These are phyloP conservation scores for Atethmia centrago DNA, from an alignment of 2,888 invertebrate genomes.

Conservation along the genomic window DNA sequence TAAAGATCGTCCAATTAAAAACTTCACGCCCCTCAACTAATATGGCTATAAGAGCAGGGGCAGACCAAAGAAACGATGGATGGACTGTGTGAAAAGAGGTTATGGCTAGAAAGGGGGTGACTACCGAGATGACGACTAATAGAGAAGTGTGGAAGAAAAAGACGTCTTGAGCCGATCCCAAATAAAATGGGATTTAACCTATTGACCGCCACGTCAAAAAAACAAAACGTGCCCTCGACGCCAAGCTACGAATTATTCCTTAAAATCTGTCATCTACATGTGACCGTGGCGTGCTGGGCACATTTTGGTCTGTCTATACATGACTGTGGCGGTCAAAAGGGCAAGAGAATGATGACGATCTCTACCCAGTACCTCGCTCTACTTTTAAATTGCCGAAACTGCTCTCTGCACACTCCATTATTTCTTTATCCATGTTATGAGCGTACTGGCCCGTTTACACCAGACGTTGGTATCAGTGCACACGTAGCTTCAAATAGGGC, in stretches of 20 bases:
- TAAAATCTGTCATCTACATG: too few species aligned
- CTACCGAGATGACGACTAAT: neutral
- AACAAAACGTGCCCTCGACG: too few species aligned
- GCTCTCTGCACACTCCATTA: neutral
- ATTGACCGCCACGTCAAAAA: too few species aligned
- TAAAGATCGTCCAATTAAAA: neutral
- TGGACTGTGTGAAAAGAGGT: neutral
- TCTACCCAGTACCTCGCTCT: neutral
- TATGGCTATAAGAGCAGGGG: neutral
- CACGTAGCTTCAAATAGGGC: slow-evolving; percentile 20
- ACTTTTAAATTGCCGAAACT: slow-evolving; percentile 4
- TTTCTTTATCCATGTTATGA: neutral
- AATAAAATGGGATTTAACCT: neutral
- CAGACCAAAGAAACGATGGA: neutral
- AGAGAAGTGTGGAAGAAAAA: neutral
- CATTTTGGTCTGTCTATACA: too few species aligned
- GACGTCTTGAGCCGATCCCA: neutral
- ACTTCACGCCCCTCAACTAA: neutral
- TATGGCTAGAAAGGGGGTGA: neutral
- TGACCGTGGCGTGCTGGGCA: too few species aligned
- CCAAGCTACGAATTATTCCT: too few species aligned
- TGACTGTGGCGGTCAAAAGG: too few species aligned
- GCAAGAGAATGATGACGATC: neutral
- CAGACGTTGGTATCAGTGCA: slow-evolving; percentile 30
- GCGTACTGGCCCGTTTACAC: slow-evolving; percentile 19